A percentile compares a stretch with the other conserved stretches of the same genome.
phyloP scores from a whole-genome alignment of 1,140 invertebrate species.

The Drosophila yakuba region DNA sequence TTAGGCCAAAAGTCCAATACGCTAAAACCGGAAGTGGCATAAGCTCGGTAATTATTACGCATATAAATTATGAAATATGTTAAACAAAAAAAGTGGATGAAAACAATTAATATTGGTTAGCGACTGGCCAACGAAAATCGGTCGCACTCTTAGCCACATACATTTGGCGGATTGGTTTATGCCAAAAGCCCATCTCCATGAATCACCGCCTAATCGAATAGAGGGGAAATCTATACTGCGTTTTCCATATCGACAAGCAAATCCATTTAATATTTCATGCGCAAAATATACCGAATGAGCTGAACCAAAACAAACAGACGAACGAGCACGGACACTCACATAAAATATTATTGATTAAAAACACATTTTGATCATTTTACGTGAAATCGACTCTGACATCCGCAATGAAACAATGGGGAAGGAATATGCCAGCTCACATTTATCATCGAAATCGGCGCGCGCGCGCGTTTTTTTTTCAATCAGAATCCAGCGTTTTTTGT shows the following conservation, averaged over 20 bases:
- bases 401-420: slow-evolving; percentile 69
- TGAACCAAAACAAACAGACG: slow-evolving; percentile 50
- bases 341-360: slow-evolving; percentile 53
- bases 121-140: slow-evolving; percentile 41
- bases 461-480: slow-evolving; percentile 42
- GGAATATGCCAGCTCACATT: slow-evolving; percentile 44
- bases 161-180: slow-evolving; percentile 29
- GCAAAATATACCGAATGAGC: slow-evolving; percentile 35
- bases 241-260: slow-evolving; percentile 27
- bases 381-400: slow-evolving; percentile 70
- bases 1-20: slow-evolving; percentile 46
- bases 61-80: slow-evolving; percentile 73
- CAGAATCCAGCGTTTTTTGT: slow-evolving; percentile 26
- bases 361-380: slow-evolving; percentile 61
- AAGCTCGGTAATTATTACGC: slow-evolving; percentile 72
- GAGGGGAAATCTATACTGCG: slow-evolving; percentile 16
- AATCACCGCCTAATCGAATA: slow-evolving; percentile 10
- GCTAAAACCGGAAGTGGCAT: slow-evolving; percentile 69
- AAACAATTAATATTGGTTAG: slow-evolving; percentile 78
- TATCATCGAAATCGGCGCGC: slow-evolving; percentile 64
- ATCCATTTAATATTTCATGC: slow-evolving; percentile 53
- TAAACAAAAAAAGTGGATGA: slow-evolving; percentile 18
- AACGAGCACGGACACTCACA: slow-evolving; percentile 13
- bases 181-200: neutral
- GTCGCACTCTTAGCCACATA: slow-evolving; percentile 26